Evolutionary conservation across 2,888 invertebrate genomes (phyloP).

Genomic region (Baronia brevicornis): DNA sequence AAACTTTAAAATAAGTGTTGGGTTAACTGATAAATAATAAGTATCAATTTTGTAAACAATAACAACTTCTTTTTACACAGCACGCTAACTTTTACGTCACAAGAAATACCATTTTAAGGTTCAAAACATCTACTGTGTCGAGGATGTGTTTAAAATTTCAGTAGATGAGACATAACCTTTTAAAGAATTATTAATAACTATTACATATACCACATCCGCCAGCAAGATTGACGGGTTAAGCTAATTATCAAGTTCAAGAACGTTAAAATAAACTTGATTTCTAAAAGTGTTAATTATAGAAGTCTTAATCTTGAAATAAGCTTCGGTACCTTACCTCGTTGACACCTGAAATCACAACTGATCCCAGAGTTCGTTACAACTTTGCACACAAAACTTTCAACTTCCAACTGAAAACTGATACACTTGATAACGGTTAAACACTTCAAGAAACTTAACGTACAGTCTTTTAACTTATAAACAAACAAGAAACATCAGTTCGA

Average conservation of each 20-base stretch:
- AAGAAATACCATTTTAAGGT: slow-evolving; percentile 14
- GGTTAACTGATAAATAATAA: slow-evolving; percentile 30
- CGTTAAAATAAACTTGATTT: slow-evolving; percentile 29
- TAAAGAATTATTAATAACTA: slow-evolving; percentile 18
- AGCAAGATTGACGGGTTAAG: slow-evolving; percentile 14
- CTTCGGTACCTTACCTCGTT: slow-evolving; percentile 72
- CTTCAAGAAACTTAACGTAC: slow-evolving; percentile 42
- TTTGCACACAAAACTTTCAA: slow-evolving; percentile 64
- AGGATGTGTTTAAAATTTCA: slow-evolving; percentile 31
- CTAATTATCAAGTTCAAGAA: slow-evolving; percentile 27
- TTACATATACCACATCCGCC: slow-evolving; percentile 14
- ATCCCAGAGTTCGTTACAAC: slow-evolving; percentile 70
- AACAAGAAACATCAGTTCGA: slow-evolving; percentile 58
- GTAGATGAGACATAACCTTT: slow-evolving; percentile 59
- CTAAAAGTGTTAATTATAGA: slow-evolving; percentile 48
- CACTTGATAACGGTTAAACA: slow-evolving; percentile 43
- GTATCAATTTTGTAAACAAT: slow-evolving; percentile 37
- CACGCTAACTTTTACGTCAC: slow-evolving; percentile 7
- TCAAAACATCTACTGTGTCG: slow-evolving; percentile 13
- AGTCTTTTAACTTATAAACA: slow-evolving; percentile 59
- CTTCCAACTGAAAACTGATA: slow-evolving; percentile 44
- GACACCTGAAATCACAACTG: slow-evolving; percentile 72
- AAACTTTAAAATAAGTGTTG: slow-evolving; percentile 23
- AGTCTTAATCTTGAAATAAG: slow-evolving; percentile 53
- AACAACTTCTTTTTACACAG: slow-evolving; percentile 22